A percentile compares a stretch with the other conserved stretches of the same genome.
Conservation (phyloP, 2,888 invertebrate genomes). For the Ametastegia equiseti region DNA sequence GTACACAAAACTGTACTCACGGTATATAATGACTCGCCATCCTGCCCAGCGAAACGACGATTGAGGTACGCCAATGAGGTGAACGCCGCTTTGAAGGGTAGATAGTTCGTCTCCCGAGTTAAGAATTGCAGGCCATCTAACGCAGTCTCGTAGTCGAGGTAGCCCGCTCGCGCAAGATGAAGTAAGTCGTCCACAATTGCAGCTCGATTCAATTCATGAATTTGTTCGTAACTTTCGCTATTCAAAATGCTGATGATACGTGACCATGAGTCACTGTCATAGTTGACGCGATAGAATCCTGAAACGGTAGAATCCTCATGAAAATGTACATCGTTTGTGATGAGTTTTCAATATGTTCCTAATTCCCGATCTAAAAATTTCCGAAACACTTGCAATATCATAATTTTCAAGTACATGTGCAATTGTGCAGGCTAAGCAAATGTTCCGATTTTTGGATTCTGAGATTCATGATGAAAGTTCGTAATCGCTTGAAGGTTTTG, state of each 20-base stretch:
- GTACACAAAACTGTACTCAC: constrained; percentile 61
- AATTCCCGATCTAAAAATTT: too few species aligned
- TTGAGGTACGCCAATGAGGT: constrained; percentile 76
- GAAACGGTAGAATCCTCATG: too few species aligned
- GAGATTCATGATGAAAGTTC: too few species aligned
- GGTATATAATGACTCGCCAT: constrained; percentile 65
- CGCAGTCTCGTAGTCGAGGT: constrained; percentile 77
- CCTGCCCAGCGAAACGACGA: constrained; percentile 74
- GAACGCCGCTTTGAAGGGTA: constrained; percentile 84
- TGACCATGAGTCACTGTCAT: constrained; percentile 79
- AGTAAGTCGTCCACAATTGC: constrained; percentile 85
- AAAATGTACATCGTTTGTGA: background rate
- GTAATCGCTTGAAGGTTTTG: too few species aligned
- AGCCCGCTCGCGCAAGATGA: constrained; percentile 78
- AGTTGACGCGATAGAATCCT: constrained; percentile 83
- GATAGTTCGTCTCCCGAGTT: constrained; percentile 80
- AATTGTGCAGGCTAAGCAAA: too few species aligned
- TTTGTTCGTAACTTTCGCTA: constrained; percentile 73
- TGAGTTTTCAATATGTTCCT: too few species aligned
- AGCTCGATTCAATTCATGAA: constrained; percentile 83
- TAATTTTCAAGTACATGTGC: too few species aligned
- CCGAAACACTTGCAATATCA: too few species aligned
- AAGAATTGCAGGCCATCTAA: constrained; percentile 80
- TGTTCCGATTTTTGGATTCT: too few species aligned
- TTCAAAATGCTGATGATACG: constrained; percentile 78